phyloP scores from a whole-genome alignment of 2,888 invertebrate species.

The Pegoplata infirma region DNA sequence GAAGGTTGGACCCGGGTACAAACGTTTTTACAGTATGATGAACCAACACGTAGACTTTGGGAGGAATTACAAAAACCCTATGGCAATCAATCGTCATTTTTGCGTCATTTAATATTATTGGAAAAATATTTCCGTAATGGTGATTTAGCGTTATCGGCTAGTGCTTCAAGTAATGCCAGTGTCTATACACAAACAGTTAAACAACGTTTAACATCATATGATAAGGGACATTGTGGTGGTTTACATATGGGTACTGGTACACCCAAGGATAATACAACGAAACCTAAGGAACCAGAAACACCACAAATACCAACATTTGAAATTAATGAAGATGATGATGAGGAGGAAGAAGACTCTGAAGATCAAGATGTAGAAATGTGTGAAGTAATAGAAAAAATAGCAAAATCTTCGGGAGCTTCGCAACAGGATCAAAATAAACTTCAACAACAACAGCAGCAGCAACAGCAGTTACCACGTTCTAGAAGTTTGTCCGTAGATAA shows the following conservation, averaged over 20 bases:
- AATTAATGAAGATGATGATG: constrained; percentile 71
- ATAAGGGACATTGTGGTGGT: constrained; percentile 79
- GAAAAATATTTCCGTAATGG: constrained; percentile 92
- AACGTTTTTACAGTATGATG: constrained; percentile 88
- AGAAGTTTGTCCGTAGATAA: constrained; percentile 74
- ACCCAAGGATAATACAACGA: constrained; percentile 32
- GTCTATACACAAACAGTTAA: constrained; percentile 90
- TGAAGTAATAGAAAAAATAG: constrained; percentile 14
- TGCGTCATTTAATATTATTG: constrained; percentile 87
- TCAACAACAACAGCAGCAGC: neutral
- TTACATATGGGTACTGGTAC: constrained; percentile 59
- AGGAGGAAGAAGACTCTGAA: constrained; percentile 64
- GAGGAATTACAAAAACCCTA: constrained; percentile 90
- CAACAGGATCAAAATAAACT: constrained; percentile 29
- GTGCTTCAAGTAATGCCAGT: constrained; percentile 85
- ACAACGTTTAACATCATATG: constrained; percentile 87
- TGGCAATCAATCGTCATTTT: constrained; percentile 91
- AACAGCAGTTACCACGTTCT: constrained; percentile 61
- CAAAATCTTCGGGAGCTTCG: constrained; percentile 18
- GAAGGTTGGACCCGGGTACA: constrained; percentile 92
- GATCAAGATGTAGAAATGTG: constrained; percentile 49
- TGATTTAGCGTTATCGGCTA: constrained; percentile 85
- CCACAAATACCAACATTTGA: constrained; percentile 61
- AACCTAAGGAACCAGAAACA: constrained; percentile 40
- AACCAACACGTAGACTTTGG: constrained; percentile 89